Evolutionary conservation across 2,113 vertebrate genomes (phyloP), one percentile per base, ranked within the genome.

Genomic region (Garra rufa): DNA sequence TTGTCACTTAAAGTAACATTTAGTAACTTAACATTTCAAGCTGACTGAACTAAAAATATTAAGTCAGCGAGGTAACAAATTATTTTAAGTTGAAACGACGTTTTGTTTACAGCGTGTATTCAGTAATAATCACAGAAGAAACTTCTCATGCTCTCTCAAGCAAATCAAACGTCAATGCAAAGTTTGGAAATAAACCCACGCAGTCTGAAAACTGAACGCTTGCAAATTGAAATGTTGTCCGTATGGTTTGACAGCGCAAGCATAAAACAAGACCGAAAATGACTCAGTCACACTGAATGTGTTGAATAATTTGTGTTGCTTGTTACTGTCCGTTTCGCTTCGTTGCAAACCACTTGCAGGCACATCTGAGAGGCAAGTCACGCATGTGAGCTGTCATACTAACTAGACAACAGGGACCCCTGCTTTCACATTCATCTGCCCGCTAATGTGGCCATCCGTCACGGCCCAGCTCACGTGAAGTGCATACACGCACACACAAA

Each of bases 341-440:
- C 15, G 41, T 55, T 44, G 19, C 43, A 26, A 17, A 65, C 44
- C 71, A 81, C 44, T 63, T 81, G 28, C 41, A 57, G 19, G 38
- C 30, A 26, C 76, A 73, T 83, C 69, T 76, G 84, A 34, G 24
- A 76, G 4, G 46, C 26, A 19, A 80, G n/a, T 41, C 69, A 71
- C 26, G 21, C 38, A 81, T 55, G 19, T 30, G 38, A 69, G 67
- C 41, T 73, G 30, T 38, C 73, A 77, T 41, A 46, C n/a, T 59
- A 73, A 85, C 46, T 2, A 74, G 52, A 63, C 44, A 61, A n/a
- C 55, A 50, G 52, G 24, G 43, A 57, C 61, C 17, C 30, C 38
- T 55, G 50, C 43, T 11, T 69, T 41, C 26, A 1, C 19, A 48
- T 55, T 55, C 52, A 34, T 76, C 28, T 44, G 8, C 44, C n/a